phyloP scores from a whole-genome alignment of 1,140 invertebrate species.

The Neodiprion fabricii region DNA sequence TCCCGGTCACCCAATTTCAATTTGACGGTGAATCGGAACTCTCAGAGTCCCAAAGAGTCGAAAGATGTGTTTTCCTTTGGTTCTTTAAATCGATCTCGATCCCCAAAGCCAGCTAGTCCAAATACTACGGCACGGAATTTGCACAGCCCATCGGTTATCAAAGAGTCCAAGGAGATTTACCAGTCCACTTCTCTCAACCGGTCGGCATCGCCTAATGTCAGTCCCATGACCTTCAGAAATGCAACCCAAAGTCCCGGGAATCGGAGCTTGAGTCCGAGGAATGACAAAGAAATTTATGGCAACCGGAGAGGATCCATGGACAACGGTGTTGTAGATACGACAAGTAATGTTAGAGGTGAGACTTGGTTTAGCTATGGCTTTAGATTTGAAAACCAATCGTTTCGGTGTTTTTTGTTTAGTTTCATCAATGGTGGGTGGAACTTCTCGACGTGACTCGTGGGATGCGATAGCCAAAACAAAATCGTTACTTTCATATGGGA shows the following conservation, averaged over 20 bases:
- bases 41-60: conserved; percentile 41
- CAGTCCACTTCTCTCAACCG: conserved; percentile 46
- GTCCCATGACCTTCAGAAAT: conserved; percentile 40
- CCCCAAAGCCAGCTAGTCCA: conserved; percentile 27
- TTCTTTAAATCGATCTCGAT: conserved; percentile 31
- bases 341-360: conserved; percentile 69
- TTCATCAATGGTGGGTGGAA: conserved; percentile 69
- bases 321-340: conserved; percentile 68
- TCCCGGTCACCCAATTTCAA: conserved; percentile 45
- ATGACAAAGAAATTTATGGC: conserved; percentile 54
- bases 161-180: conserved; percentile 53
- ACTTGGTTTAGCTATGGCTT: conserved; percentile 8
- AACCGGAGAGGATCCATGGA: conserved; percentile 41
- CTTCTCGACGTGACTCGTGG: conserved; percentile 76
- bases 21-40: conserved; percentile 24
- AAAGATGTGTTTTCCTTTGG: conserved; percentile 33
- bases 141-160: conserved; percentile 53
- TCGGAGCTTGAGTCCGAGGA: conserved; percentile 56
- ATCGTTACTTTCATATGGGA: conserved; percentile 72
- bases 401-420: conserved; percentile 51
- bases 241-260: conserved; percentile 47
- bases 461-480: conserved; percentile 82
- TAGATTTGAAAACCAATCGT: conserved; percentile 9
- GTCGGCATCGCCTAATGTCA: conserved; percentile 47
- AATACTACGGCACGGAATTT: conserved; percentile 36